Evolutionary conservation across 1,140 invertebrate species (phyloP).

Genomic region (Bombus superbus): DNA sequence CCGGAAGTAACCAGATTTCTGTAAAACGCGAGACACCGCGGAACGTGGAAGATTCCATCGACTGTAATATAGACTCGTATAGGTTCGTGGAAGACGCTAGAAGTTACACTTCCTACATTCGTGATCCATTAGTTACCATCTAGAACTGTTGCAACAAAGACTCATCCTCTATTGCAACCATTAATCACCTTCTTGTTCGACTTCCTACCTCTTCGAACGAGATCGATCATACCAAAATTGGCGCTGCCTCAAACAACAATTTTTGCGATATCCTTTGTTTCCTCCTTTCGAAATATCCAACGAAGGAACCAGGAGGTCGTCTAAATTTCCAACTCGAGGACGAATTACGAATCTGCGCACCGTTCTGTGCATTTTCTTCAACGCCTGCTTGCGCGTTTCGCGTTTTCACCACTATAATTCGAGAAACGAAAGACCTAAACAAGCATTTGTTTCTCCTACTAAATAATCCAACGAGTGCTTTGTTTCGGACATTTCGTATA

Average conservation of each 20-base stretch:
- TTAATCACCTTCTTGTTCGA: conserved; percentile 19
- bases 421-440: no score
- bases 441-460: no score
- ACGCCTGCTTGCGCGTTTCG: background rate
- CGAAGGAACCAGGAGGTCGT: background rate
- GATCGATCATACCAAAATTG: background rate
- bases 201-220: background rate
- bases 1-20: background rate
- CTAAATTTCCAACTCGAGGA: background rate
- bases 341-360: background rate
- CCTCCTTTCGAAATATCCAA: background rate
- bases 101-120: background rate
- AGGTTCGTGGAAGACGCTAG: background rate
- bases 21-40: background rate
- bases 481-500: no score
- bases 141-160: conserved; percentile 14
- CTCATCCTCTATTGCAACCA: background rate
- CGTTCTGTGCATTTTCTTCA: background rate
- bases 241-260: background rate
- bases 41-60: background rate
- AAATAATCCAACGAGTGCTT: no score
- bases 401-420: no score
- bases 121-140: conserved; percentile 21
- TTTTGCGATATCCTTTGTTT: background rate
- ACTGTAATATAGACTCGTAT: background rate